Evolutionary conservation across 2,888 invertebrate genomes (phyloP).

Genomic region (Leptopterna dolabrata): DNA sequence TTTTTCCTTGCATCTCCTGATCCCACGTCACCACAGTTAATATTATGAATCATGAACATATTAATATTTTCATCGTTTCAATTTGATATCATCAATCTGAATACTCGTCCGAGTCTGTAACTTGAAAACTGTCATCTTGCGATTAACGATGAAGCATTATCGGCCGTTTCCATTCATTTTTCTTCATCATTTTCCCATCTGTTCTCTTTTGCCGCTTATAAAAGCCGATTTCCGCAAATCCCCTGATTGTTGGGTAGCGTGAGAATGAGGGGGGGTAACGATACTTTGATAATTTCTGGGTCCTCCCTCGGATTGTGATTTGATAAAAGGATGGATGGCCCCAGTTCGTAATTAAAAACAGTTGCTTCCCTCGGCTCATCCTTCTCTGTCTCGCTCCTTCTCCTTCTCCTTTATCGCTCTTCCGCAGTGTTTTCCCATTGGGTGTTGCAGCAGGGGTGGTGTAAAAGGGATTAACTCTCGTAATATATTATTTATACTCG

Average conservation of each 20-base stretch:
- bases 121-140: not conserved
- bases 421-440: not conserved
- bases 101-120: not conserved
- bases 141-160: not conserved
- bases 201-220: not conserved
- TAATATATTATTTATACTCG: too few relatives aligned
- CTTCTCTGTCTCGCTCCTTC: not conserved
- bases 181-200: not conserved
- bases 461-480: not conserved
- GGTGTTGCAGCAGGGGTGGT: not conserved
- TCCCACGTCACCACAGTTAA: too few relatives aligned
- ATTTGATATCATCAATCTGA: not conserved
- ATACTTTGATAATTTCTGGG: constrained; percentile 15
- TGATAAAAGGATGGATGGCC: constrained; percentile 26
- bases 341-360: constrained; percentile 20
- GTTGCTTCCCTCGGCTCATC: not conserved
- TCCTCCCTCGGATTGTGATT: constrained; percentile 6
- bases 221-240: constrained; percentile 7
- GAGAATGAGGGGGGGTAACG: not conserved
- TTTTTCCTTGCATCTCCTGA: too few relatives aligned
- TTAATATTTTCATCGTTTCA: not conserved
- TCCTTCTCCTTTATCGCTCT: not conserved
- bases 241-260: not conserved
- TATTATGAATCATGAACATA: not conserved
- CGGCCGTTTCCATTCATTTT: not conserved